A percentile compares a stretch with the other conserved stretches of the same genome.
Evolutionary conservation across 1,140 invertebrate species (phyloP).

Genomic region (Camponotus floridanus): DNA sequence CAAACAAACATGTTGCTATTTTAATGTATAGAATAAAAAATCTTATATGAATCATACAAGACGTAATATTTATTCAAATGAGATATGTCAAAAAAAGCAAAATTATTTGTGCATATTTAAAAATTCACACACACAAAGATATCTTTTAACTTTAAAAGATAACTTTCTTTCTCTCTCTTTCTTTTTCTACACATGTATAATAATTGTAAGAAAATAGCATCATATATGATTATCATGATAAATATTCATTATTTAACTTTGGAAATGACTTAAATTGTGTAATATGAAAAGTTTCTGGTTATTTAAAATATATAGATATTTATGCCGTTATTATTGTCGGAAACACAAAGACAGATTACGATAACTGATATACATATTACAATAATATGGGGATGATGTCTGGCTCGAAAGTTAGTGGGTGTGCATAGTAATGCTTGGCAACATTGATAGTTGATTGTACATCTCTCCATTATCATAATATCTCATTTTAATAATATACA

Average conservation of each 20-base stretch:
- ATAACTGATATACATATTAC: background rate
- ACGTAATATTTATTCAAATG: no score
- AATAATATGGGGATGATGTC: background rate
- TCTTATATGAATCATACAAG: background rate
- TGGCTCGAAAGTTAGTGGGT: slow-evolving; percentile 15
- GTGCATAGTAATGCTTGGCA: slow-evolving; percentile 18
- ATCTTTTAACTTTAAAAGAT: no score
- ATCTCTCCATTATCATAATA: background rate
- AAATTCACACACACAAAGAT: background rate
- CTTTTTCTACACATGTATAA: background rate
- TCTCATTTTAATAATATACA: background rate
- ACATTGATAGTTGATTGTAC: background rate
- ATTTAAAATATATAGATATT: slow-evolving; percentile 12
- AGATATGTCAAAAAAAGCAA: background rate
- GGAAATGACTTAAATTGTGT: background rate
- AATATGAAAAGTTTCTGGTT: background rate
- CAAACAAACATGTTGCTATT: background rate
- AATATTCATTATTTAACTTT: background rate
- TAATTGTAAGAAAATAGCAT: background rate
- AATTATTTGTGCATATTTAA: background rate
- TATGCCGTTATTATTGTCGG: background rate
- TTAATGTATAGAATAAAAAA: background rate
- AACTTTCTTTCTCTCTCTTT: background rate
- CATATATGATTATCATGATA: background rate
- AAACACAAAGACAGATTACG: background rate